Evolutionary conservation across 2,888 invertebrate species (phyloP).

Genomic region (Drosophila glabriapex): DNA sequence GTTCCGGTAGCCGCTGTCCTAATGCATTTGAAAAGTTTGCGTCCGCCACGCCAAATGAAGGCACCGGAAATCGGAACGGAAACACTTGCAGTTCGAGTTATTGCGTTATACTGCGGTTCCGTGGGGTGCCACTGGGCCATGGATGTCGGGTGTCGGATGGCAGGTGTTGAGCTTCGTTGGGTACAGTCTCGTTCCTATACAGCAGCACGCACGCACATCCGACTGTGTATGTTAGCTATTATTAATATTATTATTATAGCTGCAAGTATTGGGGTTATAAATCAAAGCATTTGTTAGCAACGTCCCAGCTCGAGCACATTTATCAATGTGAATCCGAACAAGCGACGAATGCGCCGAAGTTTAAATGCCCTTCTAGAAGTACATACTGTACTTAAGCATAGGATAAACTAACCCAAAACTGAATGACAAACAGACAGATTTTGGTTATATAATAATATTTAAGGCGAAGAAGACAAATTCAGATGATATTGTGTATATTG

Average conservation of each 20-base stretch:
- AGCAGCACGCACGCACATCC: constrained; percentile 46
- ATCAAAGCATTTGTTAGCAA: constrained; percentile 65
- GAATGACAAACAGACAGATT: not conserved
- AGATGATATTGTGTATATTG: not conserved
- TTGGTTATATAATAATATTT: not conserved
- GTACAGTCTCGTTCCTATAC: constrained; percentile 5
- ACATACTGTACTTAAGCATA: not conserved
- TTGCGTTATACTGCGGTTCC: constrained; percentile 72
- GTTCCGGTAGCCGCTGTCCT: constrained; percentile 45
- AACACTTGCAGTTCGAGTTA: constrained; percentile 72
- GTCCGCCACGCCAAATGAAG: constrained; percentile 56
- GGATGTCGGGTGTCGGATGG: constrained; percentile 11
- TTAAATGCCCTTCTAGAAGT: not conserved
- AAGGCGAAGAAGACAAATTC: not conserved
- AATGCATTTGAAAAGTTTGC: constrained; percentile 77
- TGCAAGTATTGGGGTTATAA: constrained; percentile 59
- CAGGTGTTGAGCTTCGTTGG: not conserved
- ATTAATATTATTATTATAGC: constrained; percentile 53
- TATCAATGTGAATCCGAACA: constrained; percentile 17
- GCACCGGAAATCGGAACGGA: constrained; percentile 76
- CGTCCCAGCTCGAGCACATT: constrained; percentile 7
- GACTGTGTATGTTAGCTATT: constrained; percentile 38
- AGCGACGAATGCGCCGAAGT: not conserved
- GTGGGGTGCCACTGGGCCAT: constrained; percentile 8
- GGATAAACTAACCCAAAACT: not conserved